Conservation (phyloP, 1,140 invertebrate genomes). For the Drosophila busckii region DNA sequence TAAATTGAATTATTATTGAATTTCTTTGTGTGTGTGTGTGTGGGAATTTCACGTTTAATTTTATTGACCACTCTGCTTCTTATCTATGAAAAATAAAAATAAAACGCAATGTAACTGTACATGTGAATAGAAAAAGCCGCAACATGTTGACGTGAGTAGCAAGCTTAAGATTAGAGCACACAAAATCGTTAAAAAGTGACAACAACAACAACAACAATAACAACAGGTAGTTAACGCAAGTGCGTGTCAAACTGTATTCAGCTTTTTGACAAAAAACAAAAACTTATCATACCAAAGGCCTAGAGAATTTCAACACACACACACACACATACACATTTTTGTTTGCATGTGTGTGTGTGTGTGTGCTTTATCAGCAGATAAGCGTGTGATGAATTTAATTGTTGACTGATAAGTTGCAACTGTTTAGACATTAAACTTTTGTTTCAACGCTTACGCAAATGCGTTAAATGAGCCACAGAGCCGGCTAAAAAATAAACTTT, state of each 20-base stretch:
- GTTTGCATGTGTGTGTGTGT: slow-evolving; percentile 8
- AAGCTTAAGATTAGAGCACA: slow-evolving; percentile 21
- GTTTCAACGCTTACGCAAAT: slow-evolving; percentile 14
- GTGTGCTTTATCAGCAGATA: slow-evolving; percentile 59
- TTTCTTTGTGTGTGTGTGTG: slow-evolving; percentile 28
- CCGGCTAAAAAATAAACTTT: too few species aligned
- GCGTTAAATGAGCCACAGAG: slow-evolving; percentile 7
- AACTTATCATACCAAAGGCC: slow-evolving; percentile 37
- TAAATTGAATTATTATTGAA: slow-evolving; percentile 68
- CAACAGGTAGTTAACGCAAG: slow-evolving; percentile 15
- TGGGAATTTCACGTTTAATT: slow-evolving; percentile 51
- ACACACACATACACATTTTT: background rate
- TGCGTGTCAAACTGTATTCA: slow-evolving; percentile 42
- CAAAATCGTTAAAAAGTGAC: slow-evolving; percentile 1
- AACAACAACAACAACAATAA: slow-evolving; percentile 17
- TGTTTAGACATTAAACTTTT: slow-evolving; percentile 25
- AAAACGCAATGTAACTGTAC: slow-evolving; percentile 27
- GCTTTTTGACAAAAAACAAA: slow-evolving; percentile 27
- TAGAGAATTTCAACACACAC: slow-evolving; percentile 19
- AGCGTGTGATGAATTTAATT: slow-evolving; percentile 48
- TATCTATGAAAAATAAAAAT: slow-evolving; percentile 25
- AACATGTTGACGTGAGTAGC: slow-evolving; percentile 35
- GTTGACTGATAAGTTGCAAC: slow-evolving; percentile 46
- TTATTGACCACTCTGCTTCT: slow-evolving; percentile 41
- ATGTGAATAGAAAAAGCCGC: background rate